Evolutionary conservation across 2,888 invertebrate species (phyloP), one percentile per base, ranked within the genome.

Genomic region (Cheilosia soror): DNA sequence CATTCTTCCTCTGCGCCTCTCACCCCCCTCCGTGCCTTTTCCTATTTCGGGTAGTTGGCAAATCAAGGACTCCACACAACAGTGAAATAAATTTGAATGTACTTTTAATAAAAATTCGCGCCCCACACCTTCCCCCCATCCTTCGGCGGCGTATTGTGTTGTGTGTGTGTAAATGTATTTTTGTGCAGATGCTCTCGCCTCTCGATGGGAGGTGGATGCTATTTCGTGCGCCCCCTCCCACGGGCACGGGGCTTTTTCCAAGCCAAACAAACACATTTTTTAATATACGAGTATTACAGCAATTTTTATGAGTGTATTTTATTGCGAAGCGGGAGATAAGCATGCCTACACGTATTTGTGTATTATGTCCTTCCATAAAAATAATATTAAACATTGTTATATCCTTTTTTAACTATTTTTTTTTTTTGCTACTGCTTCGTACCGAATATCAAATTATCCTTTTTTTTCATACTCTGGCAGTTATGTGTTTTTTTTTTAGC

Each of bases 241-340:
- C 11, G 25, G 27, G 11, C 25, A 13, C 25, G 60, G 60, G 60
- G 60, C 40, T 66, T 65, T 51, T 27, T 27, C 81, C 62, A 53
- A 60, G 73, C 42, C 82, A 90, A 91, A 89, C 89, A 91, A 91
- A 91, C 90, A 90, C 90, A 91, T 90, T 90, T 91, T 91, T 91
- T 91, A 91, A 92, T 92, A 91, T 92, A 90, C 91, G 88, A 90
- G 90, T 90, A 82, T 86, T 86, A 86, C 82, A 82, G 73, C 82
- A 90, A 90, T 91, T 92, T 91, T 91, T 91, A 91, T 91, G 91
- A 91, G 90, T 91, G 90, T 91, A 90, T 92, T 91, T 91, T 91
- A 91, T 92, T 91, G 92, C 91, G 88, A 89, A 90, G 82, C 86
- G 27, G 82, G 65, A 86, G 82, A 86, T 86, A 86, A 86, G 86